Evolutionary conservation across 2,888 invertebrate species (phyloP).

Genomic region (Amphipoea lucens): DNA sequence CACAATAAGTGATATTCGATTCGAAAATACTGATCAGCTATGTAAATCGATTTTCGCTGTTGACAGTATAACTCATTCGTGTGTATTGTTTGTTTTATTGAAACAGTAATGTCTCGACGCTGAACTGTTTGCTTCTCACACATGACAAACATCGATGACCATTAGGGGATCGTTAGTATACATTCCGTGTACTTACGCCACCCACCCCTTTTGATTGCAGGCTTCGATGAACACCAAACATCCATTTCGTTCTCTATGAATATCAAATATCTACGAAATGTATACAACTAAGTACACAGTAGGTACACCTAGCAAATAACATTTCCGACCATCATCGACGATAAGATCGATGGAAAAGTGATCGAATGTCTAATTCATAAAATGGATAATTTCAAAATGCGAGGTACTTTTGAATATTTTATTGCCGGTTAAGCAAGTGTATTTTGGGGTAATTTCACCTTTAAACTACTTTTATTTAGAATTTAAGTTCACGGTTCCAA

Average conservation of each 20-base stretch:
- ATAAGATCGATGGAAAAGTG: conserved; percentile 43
- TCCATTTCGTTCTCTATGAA: conserved; percentile 66
- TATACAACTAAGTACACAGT: conserved; percentile 36
- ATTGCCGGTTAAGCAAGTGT: not conserved
- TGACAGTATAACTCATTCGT: conserved; percentile 18
- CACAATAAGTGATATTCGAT: conserved; percentile 6
- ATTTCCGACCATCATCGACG: conserved; percentile 27
- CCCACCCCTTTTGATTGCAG: conserved; percentile 67
- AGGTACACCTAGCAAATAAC: conserved; percentile 42
- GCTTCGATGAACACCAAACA: conserved; percentile 66
- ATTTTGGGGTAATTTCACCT: not conserved
- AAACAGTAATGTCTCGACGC: conserved; percentile 36
- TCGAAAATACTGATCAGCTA: not conserved
- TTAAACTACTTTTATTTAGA: not conserved
- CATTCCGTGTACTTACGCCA: conserved; percentile 37
- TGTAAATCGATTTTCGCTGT: conserved; percentile 21
- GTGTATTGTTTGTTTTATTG: conserved; percentile 35
- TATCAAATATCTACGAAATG: conserved; percentile 65
- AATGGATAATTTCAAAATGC: conserved; percentile 24
- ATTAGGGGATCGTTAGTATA: conserved; percentile 68
- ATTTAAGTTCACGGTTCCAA: not conserved
- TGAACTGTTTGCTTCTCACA: conserved; percentile 52
- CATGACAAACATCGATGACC: conserved; percentile 61
- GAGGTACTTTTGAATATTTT: not conserved
- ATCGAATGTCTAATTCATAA: conserved; percentile 26